Percentiles rank a stretch among this genome's conserved stretches.
These are phyloP conservation scores for Brachystomella parvula DNA, from an alignment of 1,140 invertebrate genomes.

Conservation along the genomic window DNA sequence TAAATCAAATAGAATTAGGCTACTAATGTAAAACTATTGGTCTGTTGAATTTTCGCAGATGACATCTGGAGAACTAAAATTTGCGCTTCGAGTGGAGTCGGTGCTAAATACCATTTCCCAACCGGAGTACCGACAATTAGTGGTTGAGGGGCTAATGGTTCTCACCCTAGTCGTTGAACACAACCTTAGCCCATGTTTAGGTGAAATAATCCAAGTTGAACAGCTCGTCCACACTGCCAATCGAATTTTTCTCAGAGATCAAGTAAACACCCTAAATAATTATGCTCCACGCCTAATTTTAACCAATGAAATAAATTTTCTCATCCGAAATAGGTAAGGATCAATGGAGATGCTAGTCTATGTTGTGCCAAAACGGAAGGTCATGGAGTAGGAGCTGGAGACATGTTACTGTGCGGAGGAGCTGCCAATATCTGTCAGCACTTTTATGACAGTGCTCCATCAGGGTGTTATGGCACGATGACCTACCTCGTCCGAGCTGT, in stretches of 20 bases:
- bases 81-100: constrained; percentile 95
- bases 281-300: too few relatives aligned
- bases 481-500: constrained; percentile 88
- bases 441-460: constrained; percentile 96
- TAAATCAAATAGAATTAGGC: background rate
- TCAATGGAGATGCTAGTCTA: constrained; percentile 79
- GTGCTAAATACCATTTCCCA: constrained; percentile 94
- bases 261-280: constrained; percentile 51
- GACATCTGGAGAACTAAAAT: constrained; percentile 97
- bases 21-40: constrained; percentile 2
- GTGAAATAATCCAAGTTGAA: constrained; percentile 81
- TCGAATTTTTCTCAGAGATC: constrained; percentile 89
- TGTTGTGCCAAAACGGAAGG: constrained; percentile 74
- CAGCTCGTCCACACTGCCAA: constrained; percentile 89
- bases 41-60: constrained; percentile 52
- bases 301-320: too few relatives aligned
- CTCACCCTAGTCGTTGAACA: constrained; percentile 83
- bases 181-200: constrained; percentile 65
- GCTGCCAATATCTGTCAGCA: constrained; percentile 92
- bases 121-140: constrained; percentile 94
- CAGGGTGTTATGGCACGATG: constrained; percentile 94
- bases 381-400: constrained; percentile 46
- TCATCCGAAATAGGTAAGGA: constrained; percentile 68
- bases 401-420: constrained; percentile 59
- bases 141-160: constrained; percentile 96